Percentiles rank a stretch among this genome's conserved stretches.
These are phyloP conservation scores for Panthera tigris DNA, from an alignment of 2,113 vertebrate species.

Conservation along the genomic window DNA sequence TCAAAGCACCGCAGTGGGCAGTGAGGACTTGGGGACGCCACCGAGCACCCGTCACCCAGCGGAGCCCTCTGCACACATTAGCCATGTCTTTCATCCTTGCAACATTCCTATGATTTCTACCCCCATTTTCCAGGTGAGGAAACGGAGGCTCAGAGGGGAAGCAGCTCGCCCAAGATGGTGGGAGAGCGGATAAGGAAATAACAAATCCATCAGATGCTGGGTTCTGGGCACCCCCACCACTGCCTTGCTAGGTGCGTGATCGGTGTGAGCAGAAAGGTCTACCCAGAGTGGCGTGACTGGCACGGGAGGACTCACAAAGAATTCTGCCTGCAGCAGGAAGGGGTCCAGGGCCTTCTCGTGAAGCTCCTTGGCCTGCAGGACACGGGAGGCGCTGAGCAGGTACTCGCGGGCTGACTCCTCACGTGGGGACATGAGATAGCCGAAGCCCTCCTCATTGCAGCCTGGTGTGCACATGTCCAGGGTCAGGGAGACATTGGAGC, in stretches of 20 bases:
- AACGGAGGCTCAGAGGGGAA: background rate
- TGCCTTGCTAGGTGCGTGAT: background rate
- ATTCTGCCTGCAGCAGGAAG: slow-evolving; percentile 95
- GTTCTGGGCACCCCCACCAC: accelerated
- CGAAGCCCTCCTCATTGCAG: slow-evolving; percentile 94
- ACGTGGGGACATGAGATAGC: slow-evolving; percentile 93
- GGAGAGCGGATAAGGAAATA: background rate
- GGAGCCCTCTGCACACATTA: background rate
- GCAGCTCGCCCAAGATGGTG: background rate
- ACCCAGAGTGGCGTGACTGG: accelerated
- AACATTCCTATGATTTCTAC: background rate
- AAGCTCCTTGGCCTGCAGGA: slow-evolving; percentile 91
- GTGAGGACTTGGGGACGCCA: background rate
- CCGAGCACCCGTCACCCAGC: accelerated
- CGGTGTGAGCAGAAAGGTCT: accelerated
- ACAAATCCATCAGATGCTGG: background rate
- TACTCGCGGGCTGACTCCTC: slow-evolving; percentile 95
- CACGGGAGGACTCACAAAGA: slow-evolving; percentile 91
- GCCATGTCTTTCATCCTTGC: background rate
- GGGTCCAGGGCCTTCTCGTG: slow-evolving; percentile 95
- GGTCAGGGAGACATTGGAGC: slow-evolving; percentile 98
- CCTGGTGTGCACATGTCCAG: slow-evolving; percentile 99
- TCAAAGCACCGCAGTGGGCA: background rate
- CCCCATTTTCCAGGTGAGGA: slow-evolving; percentile 30
- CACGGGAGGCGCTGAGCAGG: slow-evolving; percentile 91